Conservation (phyloP, 1,140 invertebrate species). For the Drosophila parvula region DNA sequence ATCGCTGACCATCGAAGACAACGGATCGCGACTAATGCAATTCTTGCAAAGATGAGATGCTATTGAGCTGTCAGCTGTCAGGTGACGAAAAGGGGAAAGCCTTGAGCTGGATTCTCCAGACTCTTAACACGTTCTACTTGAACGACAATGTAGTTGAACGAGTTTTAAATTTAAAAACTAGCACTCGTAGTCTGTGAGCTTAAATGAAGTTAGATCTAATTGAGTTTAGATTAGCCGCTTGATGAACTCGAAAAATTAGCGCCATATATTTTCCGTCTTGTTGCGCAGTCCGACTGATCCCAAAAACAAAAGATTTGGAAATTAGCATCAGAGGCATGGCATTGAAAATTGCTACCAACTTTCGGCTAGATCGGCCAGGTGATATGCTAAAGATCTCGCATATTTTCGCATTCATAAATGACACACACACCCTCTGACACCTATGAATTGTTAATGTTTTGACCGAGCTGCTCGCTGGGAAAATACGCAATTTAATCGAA, state of each 20-base stretch:
- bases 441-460: conserved; percentile 63
- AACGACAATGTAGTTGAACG: conserved; percentile 46
- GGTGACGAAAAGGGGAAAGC: conserved; percentile 16
- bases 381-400: conserved; percentile 34
- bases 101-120: conserved; percentile 64
- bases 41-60: conserved; percentile 22
- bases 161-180: conserved; percentile 44
- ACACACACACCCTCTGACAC: conserved; percentile 19
- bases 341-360: conserved; percentile 35
- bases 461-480: conserved; percentile 14
- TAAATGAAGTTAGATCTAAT: conserved; percentile 1
- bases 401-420: conserved; percentile 36
- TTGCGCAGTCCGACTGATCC: conserved; percentile 20
- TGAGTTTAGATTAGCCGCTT: conserved; percentile 1
- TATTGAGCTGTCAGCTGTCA: conserved; percentile 8
- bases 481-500: conserved; percentile 47
- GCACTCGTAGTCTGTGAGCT: background rate
- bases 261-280: conserved; percentile 25
- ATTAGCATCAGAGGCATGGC: conserved; percentile 32
- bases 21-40: conserved; percentile 24
- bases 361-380: conserved; percentile 42
- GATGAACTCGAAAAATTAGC: conserved; percentile 18
- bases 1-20: conserved; percentile 11
- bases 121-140: conserved; percentile 62
- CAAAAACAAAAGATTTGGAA: conserved; percentile 39